These are phyloP conservation scores for Protophormia terraenovae DNA, from an alignment of 2,888 invertebrate species.

Conservation along the genomic window DNA sequence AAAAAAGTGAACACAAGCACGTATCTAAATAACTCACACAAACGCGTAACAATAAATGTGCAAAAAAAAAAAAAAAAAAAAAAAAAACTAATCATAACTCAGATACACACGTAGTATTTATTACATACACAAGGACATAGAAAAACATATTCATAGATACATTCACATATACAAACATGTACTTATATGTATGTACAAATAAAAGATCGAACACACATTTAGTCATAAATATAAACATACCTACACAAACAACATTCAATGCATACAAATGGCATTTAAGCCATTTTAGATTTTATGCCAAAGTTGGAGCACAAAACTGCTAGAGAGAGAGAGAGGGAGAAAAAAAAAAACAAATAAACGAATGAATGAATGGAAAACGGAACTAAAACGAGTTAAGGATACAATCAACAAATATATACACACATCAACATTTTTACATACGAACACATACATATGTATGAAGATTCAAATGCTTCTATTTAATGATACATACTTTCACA, in stretches of 20 bases:
- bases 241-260: conserved; percentile 76
- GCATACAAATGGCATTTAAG: conserved; percentile 79
- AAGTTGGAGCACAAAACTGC: conserved; percentile 57
- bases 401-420: conserved; percentile 65
- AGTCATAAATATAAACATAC: conserved; percentile 35
- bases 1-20: not conserved
- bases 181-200: too few species aligned
- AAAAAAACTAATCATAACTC: conserved; percentile 37
- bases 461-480: not conserved
- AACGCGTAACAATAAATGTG: conserved; percentile 33
- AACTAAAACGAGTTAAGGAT: conserved; percentile 55
- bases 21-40: conserved; percentile 48
- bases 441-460: conserved; percentile 35
- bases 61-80: not conserved
- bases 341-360: conserved; percentile 7
- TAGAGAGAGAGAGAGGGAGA: not conserved
- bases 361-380: conserved; percentile 41
- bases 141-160: not conserved
- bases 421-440: conserved; percentile 31
- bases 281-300: conserved; percentile 72
- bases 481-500: not conserved
- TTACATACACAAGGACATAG: not conserved
- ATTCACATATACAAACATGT: not conserved
- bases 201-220: conserved; percentile 6
- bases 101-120: conserved; percentile 13